Evolutionary conservation across 2,888 invertebrate genomes (phyloP), one percentile per base, ranked within the genome.

Genomic region (Heliothis peltigera): DNA sequence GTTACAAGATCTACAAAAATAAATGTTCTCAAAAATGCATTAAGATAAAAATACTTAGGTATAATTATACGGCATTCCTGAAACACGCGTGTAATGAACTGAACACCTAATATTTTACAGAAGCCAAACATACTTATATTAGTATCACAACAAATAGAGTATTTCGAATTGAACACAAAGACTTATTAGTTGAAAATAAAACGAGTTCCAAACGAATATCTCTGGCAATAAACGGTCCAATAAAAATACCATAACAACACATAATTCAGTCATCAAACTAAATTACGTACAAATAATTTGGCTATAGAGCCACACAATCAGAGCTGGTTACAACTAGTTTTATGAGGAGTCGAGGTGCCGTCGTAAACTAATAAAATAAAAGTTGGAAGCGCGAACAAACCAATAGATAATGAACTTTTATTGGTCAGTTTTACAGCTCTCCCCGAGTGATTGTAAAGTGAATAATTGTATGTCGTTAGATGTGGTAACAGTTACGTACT

Each of bases 351-450:
- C 69, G 68, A 64, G 74, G 61, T 72, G 44, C 62, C 73, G 87
- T 90, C 89, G 84, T 94, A 93, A 95, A 94, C 89, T 88, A 89
- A 94, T 95, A 94, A 93, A 92, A 91, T 92, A 89, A 90, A 92
- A 94, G 93, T 93, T 93, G 90, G 92, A 87, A 92, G 91, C 89
- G 90, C 87, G 91, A 93, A 93, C 93, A 91, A 92, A 89, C 91
- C 93, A 87, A 94, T 93, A 91, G 92, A 92, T 94, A 94, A 95
- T 95, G 94, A 92, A 93, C 89, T 94, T 95, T 95, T 95, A 95
- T 95, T 95, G 95, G 95, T 95, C 95, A 95, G 91, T 91, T 94
- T 94, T 94, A 94, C 90, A 89, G 80, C 87, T 80, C 86, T 90
- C 95, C 93, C 95, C 82, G 87, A 87, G 87, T 89, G 91, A 90